Conservation (phyloP, 2,113 vertebrate genomes). For the Boleophthalmus pectinirostris region DNA sequence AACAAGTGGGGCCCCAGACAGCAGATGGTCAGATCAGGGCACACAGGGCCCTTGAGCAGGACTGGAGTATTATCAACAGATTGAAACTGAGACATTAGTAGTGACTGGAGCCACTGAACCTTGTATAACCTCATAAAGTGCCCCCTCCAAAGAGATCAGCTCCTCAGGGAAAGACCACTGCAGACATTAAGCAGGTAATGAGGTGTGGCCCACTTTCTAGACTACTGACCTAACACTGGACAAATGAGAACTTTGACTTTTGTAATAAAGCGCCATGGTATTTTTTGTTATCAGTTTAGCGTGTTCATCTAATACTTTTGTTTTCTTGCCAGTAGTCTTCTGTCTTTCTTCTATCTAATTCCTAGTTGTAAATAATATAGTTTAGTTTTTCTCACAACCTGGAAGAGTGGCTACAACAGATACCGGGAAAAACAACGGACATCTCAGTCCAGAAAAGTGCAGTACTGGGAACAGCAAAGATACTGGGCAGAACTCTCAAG, state of each 20-base stretch:
- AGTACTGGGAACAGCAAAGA: too few relatives aligned
- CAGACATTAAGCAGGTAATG: constrained; percentile 1
- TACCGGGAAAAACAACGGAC: too few relatives aligned
- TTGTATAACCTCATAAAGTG: background rate
- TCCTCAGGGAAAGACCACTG: background rate
- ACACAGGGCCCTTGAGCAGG: background rate
- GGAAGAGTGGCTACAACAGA: too few relatives aligned
- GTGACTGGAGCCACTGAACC: constrained; percentile 3
- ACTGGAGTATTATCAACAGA: background rate
- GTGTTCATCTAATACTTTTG: background rate
- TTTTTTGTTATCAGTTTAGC: background rate
- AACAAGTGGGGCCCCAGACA: background rate
- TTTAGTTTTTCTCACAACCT: too few relatives aligned
- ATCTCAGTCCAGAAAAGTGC: too few relatives aligned
- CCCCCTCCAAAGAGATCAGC: background rate
- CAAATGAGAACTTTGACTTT: background rate
- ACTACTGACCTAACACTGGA: background rate
- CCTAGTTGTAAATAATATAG: background rate
- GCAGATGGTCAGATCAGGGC: background rate
- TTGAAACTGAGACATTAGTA: constrained; percentile 1
- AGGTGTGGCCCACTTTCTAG: background rate
- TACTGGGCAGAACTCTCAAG: too few relatives aligned
- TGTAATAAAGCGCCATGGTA: background rate
- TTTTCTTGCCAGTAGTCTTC: background rate
- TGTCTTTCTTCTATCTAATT: background rate